phyloP scores from a whole-genome alignment of 2,113 vertebrate species.

The Xiphophorus couchianus region DNA sequence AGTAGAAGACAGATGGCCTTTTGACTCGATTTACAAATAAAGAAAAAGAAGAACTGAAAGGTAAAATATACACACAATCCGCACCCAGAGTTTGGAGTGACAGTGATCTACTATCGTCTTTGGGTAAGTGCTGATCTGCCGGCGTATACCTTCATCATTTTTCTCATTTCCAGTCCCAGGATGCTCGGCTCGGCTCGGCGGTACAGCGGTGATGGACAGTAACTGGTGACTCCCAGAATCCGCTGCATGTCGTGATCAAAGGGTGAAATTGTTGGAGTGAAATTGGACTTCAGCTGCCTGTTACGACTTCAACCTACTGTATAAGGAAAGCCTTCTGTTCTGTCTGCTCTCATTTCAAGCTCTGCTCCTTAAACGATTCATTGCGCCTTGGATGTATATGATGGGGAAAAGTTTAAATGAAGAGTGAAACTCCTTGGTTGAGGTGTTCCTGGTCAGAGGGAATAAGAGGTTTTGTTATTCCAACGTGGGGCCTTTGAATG shows the following conservation, averaged over 20 bases:
- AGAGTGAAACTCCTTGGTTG: slow-evolving; percentile 55
- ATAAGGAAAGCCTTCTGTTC: slow-evolving; percentile 48
- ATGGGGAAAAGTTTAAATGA: slow-evolving; percentile 60
- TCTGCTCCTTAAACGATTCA: slow-evolving; percentile 59
- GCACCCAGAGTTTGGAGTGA: slow-evolving; percentile 3
- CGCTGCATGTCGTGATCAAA: slow-evolving; percentile 70
- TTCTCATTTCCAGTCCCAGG: slow-evolving; percentile 35
- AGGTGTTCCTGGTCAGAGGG: slow-evolving; percentile 49
- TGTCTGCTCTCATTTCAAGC: slow-evolving; percentile 66
- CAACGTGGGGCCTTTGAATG: slow-evolving; percentile 61
- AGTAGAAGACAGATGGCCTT: no score
- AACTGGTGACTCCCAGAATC: slow-evolving; percentile 61
- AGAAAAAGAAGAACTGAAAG: no score
- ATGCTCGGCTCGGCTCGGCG: slow-evolving; percentile 22
- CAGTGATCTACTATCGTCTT: slow-evolving; percentile 20
- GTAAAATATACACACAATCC: no score
- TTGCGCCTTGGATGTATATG: slow-evolving; percentile 54
- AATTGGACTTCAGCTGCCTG: slow-evolving; percentile 66
- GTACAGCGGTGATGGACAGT: slow-evolving; percentile 56
- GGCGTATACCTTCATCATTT: slow-evolving; percentile 11
- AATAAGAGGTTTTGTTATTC: slow-evolving; percentile 60
- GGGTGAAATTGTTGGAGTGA: slow-evolving; percentile 59
- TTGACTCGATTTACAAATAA: no score
- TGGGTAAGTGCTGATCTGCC: slow-evolving; percentile 27
- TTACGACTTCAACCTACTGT: slow-evolving; percentile 42